Evolutionary conservation across 2,797 vertebrate genomes (phyloP).

Genomic region (Channa striata): DNA sequence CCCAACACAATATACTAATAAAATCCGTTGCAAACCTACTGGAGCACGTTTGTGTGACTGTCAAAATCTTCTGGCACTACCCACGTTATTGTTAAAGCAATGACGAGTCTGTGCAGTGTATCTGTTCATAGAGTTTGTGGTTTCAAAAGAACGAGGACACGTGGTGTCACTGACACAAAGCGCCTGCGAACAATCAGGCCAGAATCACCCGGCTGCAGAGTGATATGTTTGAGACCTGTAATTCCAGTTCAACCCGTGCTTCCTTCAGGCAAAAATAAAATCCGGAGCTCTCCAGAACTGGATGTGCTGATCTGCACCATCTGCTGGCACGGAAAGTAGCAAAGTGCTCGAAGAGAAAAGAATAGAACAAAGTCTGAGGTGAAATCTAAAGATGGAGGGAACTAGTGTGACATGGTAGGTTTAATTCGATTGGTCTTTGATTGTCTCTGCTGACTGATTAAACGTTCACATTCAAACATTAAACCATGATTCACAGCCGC

Average conservation of each 20-base stretch:
- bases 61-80: neutral
- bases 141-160: constrained; percentile 10
- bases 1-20: neutral
- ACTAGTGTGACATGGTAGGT: neutral
- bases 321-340: neutral
- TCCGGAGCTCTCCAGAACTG: neutral
- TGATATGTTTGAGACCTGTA: neutral
- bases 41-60: neutral
- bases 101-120: neutral
- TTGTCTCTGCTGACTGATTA: neutral
- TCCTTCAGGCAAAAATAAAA: neutral
- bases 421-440: neutral
- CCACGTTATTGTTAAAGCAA: neutral
- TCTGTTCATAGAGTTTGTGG: neutral
- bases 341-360: neutral
- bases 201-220: neutral
- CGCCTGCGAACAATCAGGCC: neutral
- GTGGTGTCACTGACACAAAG: neutral
- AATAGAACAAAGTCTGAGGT: neutral
- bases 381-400: neutral
- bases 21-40: neutral
- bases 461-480: neutral
- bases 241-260: neutral
- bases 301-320: neutral
- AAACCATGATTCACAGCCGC: no score